phyloP scores from a whole-genome alignment of 2,797 vertebrate genomes.

The Melanogrammus aeglefinus region DNA sequence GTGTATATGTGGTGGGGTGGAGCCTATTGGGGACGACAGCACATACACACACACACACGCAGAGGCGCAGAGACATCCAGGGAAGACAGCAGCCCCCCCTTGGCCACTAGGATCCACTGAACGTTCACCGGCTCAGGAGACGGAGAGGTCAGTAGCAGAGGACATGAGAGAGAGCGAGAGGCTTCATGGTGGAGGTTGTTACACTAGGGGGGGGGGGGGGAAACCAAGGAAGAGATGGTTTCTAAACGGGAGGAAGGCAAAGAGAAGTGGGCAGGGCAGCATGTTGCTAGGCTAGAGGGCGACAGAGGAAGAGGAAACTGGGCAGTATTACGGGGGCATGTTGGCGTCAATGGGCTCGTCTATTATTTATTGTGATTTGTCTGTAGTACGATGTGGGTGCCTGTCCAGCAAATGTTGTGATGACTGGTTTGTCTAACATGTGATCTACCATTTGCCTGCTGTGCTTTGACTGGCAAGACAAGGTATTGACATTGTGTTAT shows the following conservation, averaged over 20 bases:
- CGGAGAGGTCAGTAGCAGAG: conserved; percentile 76
- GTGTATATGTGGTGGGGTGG: not conserved
- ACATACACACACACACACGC: conserved; percentile 54
- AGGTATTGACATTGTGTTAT: not conserved
- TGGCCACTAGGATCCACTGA: conserved; percentile 65
- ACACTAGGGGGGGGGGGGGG: too few relatives aligned
- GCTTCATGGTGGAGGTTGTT: not conserved
- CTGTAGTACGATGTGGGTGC: not conserved
- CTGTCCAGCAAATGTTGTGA: not conserved
- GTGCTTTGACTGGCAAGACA: too few relatives aligned
- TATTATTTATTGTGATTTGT: not conserved
- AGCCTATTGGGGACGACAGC: not conserved
- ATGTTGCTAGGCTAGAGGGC: conserved; percentile 34
- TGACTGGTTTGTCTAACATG: not conserved
- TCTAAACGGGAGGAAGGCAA: not conserved
- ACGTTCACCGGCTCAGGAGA: not conserved
- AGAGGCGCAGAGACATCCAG: conserved; percentile 55
- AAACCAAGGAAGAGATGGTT: not conserved
- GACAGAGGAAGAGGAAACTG: not conserved
- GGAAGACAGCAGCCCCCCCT: conserved; percentile 57
- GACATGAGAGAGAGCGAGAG: conserved; percentile 44
- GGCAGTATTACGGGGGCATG: not conserved
- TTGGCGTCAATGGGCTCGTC: not conserved
- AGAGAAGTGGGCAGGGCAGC: conserved; percentile 72
- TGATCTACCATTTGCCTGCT: too few relatives aligned